These are phyloP conservation scores for Lanius collurio DNA, from an alignment of 2,113 vertebrate genomes.

Conservation along the genomic window DNA sequence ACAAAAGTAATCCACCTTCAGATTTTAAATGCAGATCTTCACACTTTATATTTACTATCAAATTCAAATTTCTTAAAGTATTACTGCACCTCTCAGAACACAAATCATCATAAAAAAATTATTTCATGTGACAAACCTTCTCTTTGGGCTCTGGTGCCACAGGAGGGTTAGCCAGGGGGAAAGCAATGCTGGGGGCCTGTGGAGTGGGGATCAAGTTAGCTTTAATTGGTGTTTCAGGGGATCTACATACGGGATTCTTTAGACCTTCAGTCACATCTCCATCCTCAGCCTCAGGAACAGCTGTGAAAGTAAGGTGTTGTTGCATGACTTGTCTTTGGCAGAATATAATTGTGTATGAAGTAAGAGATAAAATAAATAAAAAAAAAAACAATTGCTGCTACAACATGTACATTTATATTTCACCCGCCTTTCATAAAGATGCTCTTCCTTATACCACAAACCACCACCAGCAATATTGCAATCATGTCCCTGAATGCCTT, in stretches of 20 bases:
- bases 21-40: neutral
- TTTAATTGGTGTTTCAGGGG: slow-evolving; percentile 40
- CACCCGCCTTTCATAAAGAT: neutral
- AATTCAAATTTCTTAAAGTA: neutral
- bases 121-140: slow-evolving; percentile 61
- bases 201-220: slow-evolving; percentile 79
- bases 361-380: neutral
- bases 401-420: neutral
- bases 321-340: neutral
- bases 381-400: neutral
- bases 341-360: neutral
- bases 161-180: slow-evolving; percentile 84
- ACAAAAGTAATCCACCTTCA: neutral
- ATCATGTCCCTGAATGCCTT: neutral
- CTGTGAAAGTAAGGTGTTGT: slow-evolving; percentile 56
- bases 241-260: slow-evolving; percentile 18
- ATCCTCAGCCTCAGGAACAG: slow-evolving; percentile 73
- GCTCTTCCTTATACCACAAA: neutral
- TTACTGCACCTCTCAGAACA: neutral
- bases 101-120: neutral
- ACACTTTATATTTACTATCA: neutral
- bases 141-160: slow-evolving; percentile 80
- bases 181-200: slow-evolving; percentile 85
- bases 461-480: neutral
- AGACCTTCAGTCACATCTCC: slow-evolving; percentile 45